Conservation (phyloP, 2,797 vertebrate genomes). For the Tamandua tetradactyla region DNA sequence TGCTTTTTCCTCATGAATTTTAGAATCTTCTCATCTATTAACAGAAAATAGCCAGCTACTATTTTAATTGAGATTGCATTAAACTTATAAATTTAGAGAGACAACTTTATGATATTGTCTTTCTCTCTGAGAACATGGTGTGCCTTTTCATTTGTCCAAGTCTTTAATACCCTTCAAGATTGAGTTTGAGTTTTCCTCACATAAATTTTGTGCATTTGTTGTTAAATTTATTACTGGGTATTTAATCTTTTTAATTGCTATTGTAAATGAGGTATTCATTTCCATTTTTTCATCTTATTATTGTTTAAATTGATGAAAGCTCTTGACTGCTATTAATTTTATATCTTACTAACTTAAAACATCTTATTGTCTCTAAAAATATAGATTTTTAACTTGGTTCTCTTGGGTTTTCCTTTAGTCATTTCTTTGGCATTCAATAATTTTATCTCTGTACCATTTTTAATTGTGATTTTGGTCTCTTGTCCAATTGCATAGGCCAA, state of each 20-base stretch:
- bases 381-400: neutral
- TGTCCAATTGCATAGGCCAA: neutral
- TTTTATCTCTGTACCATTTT: conserved; percentile 19
- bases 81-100: neutral
- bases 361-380: neutral
- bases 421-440: conserved; percentile 38
- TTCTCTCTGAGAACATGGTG: neutral
- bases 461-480: neutral
- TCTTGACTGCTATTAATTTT: neutral
- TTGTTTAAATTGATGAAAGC: conserved; percentile 12
- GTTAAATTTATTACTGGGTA: neutral
- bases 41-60: neutral
- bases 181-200: neutral
- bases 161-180: neutral
- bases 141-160: neutral
- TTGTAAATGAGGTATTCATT: neutral
- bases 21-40: neutral
- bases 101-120: neutral
- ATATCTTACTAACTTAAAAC: neutral
- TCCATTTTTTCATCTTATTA: neutral
- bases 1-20: neutral
- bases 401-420: neutral
- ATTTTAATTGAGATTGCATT: neutral
- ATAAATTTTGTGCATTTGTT: neutral
- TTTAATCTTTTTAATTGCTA: neutral